These are phyloP conservation scores for Agapetus fuscipes DNA, from an alignment of 2,888 invertebrate species.

Conservation along the genomic window DNA sequence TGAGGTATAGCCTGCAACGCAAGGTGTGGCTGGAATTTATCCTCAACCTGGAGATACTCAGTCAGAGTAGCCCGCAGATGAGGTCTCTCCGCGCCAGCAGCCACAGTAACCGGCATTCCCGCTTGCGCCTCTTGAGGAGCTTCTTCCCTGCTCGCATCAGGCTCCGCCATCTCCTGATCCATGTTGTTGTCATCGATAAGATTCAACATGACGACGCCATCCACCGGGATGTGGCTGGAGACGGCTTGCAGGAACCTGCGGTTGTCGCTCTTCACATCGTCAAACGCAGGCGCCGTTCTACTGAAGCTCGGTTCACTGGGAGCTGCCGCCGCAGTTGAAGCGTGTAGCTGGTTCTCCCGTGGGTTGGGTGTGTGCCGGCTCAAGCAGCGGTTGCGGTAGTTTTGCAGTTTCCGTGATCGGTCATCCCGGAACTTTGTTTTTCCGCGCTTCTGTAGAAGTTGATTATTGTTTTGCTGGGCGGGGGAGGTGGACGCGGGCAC, in stretches of 20 bases:
- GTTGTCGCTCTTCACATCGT: not conserved
- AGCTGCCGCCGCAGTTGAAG: too few relatives aligned
- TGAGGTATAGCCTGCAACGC: constrained; percentile 53
- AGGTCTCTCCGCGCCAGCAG: constrained; percentile 26
- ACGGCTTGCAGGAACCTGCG: not conserved
- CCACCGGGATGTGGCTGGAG: not conserved
- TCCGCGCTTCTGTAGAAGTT: too few relatives aligned
- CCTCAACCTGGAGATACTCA: constrained; percentile 59
- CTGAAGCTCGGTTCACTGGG: too few relatives aligned
- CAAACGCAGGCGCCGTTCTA: constrained; percentile 21
- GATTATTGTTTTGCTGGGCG: too few relatives aligned
- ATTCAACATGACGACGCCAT: not conserved
- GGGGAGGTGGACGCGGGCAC: too few relatives aligned
- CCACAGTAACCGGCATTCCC: too few relatives aligned
- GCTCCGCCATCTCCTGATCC: constrained; percentile 1
- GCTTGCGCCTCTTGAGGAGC: constrained; percentile 19
- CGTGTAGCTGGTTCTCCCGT: too few relatives aligned
- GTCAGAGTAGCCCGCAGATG: constrained; percentile 48
- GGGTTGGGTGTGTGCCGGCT: constrained; percentile 5
- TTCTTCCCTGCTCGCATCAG: constrained; percentile 25
- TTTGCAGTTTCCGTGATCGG: constrained; percentile 8
- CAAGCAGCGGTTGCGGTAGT: constrained; percentile 1
- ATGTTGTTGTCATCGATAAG: not conserved
- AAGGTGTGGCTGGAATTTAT: constrained; percentile 60
- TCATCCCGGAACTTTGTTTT: constrained; percentile 9